Conservation (phyloP, 2,113 vertebrate species). For the Isurus oxyrinchus region DNA sequence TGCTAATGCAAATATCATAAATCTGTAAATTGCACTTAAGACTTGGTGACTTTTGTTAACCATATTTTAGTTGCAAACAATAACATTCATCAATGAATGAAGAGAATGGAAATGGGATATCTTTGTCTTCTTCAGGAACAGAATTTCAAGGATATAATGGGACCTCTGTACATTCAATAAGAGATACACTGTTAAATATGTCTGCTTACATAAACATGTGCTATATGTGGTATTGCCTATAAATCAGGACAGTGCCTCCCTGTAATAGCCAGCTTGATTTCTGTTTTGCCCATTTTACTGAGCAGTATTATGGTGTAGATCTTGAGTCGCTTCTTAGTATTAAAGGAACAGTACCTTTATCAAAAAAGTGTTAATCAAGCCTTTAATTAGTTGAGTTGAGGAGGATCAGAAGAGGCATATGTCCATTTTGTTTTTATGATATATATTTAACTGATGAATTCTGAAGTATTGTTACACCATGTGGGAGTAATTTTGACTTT, state of each 20-base stretch:
- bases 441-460: no score
- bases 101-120: background rate
- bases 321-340: background rate
- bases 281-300: background rate
- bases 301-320: background rate
- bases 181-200: background rate
- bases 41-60: background rate
- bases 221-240: background rate
- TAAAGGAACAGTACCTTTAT: background rate
- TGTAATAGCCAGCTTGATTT: background rate
- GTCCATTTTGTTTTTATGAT: no score
- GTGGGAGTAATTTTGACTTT: no score
- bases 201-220: background rate
- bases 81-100: background rate
- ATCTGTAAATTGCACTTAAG: background rate
- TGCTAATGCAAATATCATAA: background rate
- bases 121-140: background rate
- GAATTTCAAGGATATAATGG: background rate
- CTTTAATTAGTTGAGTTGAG: background rate
- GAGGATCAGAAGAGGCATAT: no score
- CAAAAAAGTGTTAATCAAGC: background rate
- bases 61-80: background rate
- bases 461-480: no score
- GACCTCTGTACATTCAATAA: background rate
- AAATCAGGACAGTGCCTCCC: background rate